Percentiles rank a stretch among this genome's conserved stretches.
Conservation (phyloP, 1,140 invertebrate genomes). For the Achroia grisella region DNA sequence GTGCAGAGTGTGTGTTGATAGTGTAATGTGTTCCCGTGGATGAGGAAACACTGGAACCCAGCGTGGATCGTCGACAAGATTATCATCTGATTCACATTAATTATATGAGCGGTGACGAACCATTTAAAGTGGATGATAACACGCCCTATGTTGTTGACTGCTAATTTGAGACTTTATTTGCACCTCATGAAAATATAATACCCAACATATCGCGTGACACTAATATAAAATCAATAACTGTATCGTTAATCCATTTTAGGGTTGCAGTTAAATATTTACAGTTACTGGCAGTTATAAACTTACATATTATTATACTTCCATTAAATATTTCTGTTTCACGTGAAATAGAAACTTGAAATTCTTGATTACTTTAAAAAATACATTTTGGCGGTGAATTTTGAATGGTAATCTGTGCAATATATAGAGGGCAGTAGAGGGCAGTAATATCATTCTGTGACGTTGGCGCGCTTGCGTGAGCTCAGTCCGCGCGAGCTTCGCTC, state of each 20-base stretch:
- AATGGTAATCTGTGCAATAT: conserved; percentile 19
- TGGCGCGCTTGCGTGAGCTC: conserved; percentile 40
- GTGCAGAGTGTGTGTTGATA: conserved; percentile 4
- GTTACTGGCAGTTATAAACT: not conserved
- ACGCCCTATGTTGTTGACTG: conserved; percentile 30
- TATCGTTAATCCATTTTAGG: conserved; percentile 6
- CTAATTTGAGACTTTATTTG: conserved; percentile 9
- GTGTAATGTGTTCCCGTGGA: conserved; percentile 6
- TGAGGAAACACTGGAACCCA: conserved; percentile 15
- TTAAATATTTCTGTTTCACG: conserved; percentile 1
- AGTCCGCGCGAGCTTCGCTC: conserved; percentile 52
- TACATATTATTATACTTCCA: not conserved
- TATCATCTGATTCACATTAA: conserved; percentile 57
- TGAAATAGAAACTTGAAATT: conserved; percentile 10
- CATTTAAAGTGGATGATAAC: conserved; percentile 57
- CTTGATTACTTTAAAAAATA: too few relatives aligned
- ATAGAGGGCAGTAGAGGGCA: conserved; percentile 26
- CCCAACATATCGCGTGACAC: conserved; percentile 17
- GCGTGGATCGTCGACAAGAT: conserved; percentile 33
- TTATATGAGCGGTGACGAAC: conserved; percentile 62
- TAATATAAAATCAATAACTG: conserved; percentile 65
- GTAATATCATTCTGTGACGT: conserved; percentile 30
- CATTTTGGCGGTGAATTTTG: conserved; percentile 49
- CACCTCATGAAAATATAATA: conserved; percentile 21
- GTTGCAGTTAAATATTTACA: not conserved